These are phyloP conservation scores for Lucinisca nassula DNA, from an alignment of 2,888 invertebrate species.

Conservation along the genomic window DNA sequence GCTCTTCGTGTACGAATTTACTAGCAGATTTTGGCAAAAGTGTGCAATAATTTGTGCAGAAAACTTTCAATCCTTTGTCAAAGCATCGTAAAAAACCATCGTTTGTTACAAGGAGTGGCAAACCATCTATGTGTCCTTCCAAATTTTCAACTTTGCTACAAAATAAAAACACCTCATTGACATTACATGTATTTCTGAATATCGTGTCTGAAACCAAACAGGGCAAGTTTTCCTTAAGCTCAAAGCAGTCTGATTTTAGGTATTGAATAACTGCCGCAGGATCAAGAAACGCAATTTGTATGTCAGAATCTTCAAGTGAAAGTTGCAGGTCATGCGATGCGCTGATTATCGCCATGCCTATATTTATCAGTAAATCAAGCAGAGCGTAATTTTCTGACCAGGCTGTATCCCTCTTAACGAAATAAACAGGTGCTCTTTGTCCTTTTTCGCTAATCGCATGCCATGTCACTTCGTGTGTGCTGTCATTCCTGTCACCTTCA, in stretches of 20 bases:
- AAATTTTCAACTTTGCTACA: slow-evolving; percentile 32
- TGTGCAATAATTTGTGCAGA: slow-evolving; percentile 24
- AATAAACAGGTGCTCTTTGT: not conserved
- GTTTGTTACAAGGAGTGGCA: slow-evolving; percentile 64
- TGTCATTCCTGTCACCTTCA: not conserved
- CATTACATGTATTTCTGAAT: slow-evolving; percentile 15
- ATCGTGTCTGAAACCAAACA: slow-evolving; percentile 4
- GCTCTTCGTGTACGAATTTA: slow-evolving; percentile 42
- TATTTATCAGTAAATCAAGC: not conserved
- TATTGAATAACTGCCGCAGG: not conserved
- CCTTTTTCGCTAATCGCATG: not conserved
- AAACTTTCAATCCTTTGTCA: slow-evolving; percentile 6
- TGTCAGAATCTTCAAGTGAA: not conserved
- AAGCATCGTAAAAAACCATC: slow-evolving; percentile 42
- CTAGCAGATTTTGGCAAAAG: slow-evolving; percentile 42
- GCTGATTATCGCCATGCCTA: not conserved
- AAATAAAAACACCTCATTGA: slow-evolving; percentile 31
- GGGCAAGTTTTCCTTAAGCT: not conserved
- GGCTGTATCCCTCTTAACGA: not conserved
- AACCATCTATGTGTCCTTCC: slow-evolving; percentile 23
- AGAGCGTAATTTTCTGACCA: not conserved
- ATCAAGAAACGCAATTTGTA: not conserved
- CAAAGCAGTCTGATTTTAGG: not conserved
- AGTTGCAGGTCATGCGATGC: not conserved
- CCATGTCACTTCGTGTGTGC: not conserved